Base-by-base conservation (phyloP, 2,888 invertebrate genomes). In the Caenorhabditis imperialis region DNA sequence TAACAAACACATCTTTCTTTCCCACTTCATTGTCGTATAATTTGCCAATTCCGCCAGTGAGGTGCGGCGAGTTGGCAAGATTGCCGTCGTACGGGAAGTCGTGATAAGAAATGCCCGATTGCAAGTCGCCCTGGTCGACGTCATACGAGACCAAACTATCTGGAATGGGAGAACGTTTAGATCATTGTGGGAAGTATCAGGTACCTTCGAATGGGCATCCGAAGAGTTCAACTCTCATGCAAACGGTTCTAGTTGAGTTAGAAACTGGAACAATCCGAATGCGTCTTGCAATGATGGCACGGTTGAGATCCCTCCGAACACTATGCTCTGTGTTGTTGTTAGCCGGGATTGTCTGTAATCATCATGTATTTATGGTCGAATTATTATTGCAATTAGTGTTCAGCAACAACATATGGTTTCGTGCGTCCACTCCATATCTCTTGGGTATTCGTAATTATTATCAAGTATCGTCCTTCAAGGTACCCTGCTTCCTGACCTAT, bases 181-280 rank as follows among this genome's bases (percentile, higher is more conserved):
- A 16, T 38, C 22, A 22, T 37, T 14, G 2, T 22, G 7, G 2
- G 12, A 20, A 18, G 16, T 45, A 8, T 20, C 16, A 30, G 12
- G 10, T 90, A 93, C 93, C 93, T 88, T 92, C 92, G 93, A 94
- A 94, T 44, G 91, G 91, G 88, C 95, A 95, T 22, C 95, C 95
- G 89, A 94, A 94, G 27, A 95, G 89, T 88, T 95, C 95, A 33
- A 95, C 93, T 74, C 95, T 90, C 93, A 96, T 93, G 90, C 95
- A 96, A 55, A 95, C 94, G 0, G 94, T 95, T 74, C 94, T 91
- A 5, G 92, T 92, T 87, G 93, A 93, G 76, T 92, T 92, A 88
- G 94, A 94, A 91, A 93, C 93, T 0, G 95, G 95, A 62, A 94
- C 90, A 89, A 95, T 93, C 50, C 95, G 92, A 63, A 95, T 91